phyloP scores from a whole-genome alignment of 2,888 invertebrate species.

The Junonia oenone region DNA sequence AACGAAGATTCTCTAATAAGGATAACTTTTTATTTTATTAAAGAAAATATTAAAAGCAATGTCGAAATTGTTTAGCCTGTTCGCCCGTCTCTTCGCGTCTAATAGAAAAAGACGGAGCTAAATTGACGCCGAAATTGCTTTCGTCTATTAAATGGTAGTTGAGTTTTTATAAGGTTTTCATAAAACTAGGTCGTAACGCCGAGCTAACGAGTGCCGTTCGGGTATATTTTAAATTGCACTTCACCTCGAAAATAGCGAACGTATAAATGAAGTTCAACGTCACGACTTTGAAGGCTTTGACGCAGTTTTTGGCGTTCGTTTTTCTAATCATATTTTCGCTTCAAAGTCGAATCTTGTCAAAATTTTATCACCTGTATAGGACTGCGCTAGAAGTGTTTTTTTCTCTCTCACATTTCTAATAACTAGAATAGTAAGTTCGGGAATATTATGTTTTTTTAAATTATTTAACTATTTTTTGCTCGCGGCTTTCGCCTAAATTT shows the following conservation, averaged over 20 bases:
- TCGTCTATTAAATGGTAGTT: constrained; percentile 9
- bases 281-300: constrained; percentile 1
- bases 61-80: neutral
- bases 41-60: no score
- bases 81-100: neutral
- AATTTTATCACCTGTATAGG: neutral
- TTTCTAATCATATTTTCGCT: neutral
- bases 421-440: no score
- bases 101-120: neutral
- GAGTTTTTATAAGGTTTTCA: constrained; percentile 15
- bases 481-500: no score
- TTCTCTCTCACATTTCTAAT: no score
- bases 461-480: no score
- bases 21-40: no score
- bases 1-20: no score
- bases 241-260: constrained; percentile 9
- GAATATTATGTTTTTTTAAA: no score
- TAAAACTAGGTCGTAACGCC: constrained; percentile 23
- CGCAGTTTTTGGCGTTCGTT: neutral
- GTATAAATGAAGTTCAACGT: constrained; percentile 9
- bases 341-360: neutral
- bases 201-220: constrained; percentile 24
- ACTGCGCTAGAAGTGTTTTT: neutral
- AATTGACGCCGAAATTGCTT: neutral
- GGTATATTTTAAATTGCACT: constrained; percentile 15